Conservation (phyloP, 2,797 vertebrate species). For the Apogon hyalosoma region DNA sequence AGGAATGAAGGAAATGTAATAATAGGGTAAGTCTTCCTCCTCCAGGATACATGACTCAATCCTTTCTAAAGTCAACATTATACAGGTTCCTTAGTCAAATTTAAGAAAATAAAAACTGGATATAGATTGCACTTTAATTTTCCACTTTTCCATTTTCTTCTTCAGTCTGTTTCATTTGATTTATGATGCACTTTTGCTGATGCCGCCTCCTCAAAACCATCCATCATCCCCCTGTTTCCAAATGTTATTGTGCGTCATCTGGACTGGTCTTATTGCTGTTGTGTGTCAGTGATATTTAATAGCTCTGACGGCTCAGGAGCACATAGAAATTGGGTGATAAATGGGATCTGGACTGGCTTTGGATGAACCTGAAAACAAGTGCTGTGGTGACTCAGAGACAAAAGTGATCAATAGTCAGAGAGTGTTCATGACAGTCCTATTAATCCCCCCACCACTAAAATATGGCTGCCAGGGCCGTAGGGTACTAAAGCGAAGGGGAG, state of each 20-base stretch:
- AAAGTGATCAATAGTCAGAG: constrained; percentile 64
- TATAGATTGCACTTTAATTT: neutral
- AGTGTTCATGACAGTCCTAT: constrained; percentile 47
- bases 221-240: constrained; percentile 21
- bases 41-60: neutral
- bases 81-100: neutral
- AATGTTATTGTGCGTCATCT: constrained; percentile 8
- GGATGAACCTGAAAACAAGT: constrained; percentile 15
- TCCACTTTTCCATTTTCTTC: neutral
- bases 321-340: constrained; percentile 34
- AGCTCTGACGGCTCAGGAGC: constrained; percentile 36
- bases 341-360: constrained; percentile 22
- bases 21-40: neutral
- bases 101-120: neutral
- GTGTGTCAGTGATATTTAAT: constrained; percentile 34
- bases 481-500: constrained; percentile 14
- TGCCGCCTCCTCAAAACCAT: neutral
- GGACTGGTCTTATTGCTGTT: constrained; percentile 19
- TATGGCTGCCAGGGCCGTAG: constrained; percentile 32
- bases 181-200: neutral
- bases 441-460: constrained; percentile 51
- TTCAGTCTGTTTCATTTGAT: neutral
- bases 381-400: constrained; percentile 53
- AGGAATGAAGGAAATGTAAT: constrained; percentile 14
- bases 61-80: neutral